Percentiles rank a stretch among this genome's conserved stretches.
Conservation (phyloP, 2,888 invertebrate species). For the Hydriomena furcata region DNA sequence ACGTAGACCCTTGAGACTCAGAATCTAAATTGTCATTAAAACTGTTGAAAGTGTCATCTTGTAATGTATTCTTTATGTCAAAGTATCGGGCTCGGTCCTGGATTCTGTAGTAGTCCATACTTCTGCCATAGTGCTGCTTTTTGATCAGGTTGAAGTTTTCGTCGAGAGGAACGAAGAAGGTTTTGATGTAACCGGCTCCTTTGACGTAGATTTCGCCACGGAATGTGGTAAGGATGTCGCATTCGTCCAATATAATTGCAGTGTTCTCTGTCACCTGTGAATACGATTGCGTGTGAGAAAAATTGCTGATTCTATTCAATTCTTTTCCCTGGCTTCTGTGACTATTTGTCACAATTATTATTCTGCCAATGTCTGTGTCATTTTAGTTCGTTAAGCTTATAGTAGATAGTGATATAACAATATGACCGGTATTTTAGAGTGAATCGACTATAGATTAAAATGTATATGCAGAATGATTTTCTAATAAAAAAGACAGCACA, state of each 20-base stretch:
- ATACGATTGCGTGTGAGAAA: no score
- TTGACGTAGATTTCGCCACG: conserved; percentile 89
- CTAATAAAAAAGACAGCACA: no score
- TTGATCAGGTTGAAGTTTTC: conserved; percentile 81
- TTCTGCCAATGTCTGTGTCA: no score
- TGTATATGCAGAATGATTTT: no score
- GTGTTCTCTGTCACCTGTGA: conserved; percentile 87
- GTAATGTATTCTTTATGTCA: conserved; percentile 45
- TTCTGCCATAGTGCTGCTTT: conserved; percentile 61
- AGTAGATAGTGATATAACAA: no score
- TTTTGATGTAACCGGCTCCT: conserved; percentile 87
- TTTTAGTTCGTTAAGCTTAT: no score
- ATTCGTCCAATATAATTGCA: conserved; percentile 86
- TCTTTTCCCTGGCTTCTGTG: no score
- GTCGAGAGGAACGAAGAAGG: conserved; percentile 88
- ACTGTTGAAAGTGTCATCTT: conserved; percentile 35
- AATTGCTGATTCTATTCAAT: no score
- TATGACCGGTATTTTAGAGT: no score
- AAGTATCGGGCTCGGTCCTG: conserved; percentile 54
- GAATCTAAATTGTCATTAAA: conserved; percentile 27
- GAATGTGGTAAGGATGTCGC: conserved; percentile 87
- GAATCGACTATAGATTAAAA: no score
- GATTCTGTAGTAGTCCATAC: conserved; percentile 54
- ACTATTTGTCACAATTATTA: no score
- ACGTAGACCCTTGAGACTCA: conserved; percentile 43